These are phyloP conservation scores for Drosophila fungiperda DNA, from an alignment of 2,888 invertebrate species.

Conservation along the genomic window DNA sequence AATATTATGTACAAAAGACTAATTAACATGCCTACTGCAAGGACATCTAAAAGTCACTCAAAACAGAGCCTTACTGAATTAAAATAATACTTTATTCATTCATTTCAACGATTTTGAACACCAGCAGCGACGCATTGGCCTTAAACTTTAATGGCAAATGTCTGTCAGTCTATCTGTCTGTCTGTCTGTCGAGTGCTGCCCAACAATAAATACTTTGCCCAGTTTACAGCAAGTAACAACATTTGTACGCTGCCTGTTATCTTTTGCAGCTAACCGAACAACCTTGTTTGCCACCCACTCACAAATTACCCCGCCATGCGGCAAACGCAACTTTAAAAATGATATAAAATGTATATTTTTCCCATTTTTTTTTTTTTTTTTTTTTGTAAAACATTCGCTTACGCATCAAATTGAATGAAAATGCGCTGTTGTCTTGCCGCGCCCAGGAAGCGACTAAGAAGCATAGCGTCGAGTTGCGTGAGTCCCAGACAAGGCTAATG, in stretches of 20 bases:
- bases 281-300: conserved; percentile 29
- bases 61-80: not conserved
- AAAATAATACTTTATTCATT: not conserved
- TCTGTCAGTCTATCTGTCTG: not conserved
- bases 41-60: not conserved
- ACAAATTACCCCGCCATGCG: not conserved
- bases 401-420: conserved; percentile 53
- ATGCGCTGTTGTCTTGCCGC: conserved; percentile 35
- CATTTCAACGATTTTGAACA: not conserved
- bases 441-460: conserved; percentile 36
- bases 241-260: conserved; percentile 23
- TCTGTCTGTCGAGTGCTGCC: conserved; percentile 2
- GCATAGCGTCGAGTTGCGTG: conserved; percentile 13
- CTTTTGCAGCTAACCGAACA: conserved; percentile 38
- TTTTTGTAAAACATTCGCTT: conserved; percentile 44
- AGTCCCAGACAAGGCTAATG: conserved; percentile 44
- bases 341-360: conserved; percentile 3
- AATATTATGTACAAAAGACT: not conserved
- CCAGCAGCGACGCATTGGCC: not conserved
- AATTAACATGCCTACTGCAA: not conserved
- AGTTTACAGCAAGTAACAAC: conserved; percentile 21
- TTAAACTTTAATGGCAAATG: conserved; percentile 18
- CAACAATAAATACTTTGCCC: conserved; percentile 29
- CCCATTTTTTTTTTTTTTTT: conserved; percentile 3
- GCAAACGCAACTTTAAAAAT: conserved; percentile 13